These are phyloP conservation scores for Periophthalmus modestus DNA, from an alignment of 2,113 vertebrate species.

Conservation along the genomic window DNA sequence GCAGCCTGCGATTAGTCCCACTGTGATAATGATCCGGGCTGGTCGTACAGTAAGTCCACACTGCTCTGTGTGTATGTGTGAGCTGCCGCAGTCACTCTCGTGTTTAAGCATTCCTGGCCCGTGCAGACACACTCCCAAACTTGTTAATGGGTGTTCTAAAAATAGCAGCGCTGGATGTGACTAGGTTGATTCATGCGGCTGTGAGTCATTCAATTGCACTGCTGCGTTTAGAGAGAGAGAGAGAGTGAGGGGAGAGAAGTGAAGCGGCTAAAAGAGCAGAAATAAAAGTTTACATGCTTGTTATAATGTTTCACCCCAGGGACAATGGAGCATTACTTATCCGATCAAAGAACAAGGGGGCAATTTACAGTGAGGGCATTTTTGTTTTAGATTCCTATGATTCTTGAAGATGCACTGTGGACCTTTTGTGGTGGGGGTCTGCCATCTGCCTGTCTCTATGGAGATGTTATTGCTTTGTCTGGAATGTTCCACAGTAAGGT, in stretches of 20 bases:
- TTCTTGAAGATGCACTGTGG: conserved; percentile 14
- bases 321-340: conserved; percentile 34
- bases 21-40: conserved; percentile 12
- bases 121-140: conserved; percentile 75
- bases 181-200: conserved; percentile 71
- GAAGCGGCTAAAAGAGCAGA: conserved; percentile 32
- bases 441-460: no score
- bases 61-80: conserved; percentile 24
- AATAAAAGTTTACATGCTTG: conserved; percentile 48
- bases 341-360: conserved; percentile 18
- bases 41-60: conserved; percentile 12
- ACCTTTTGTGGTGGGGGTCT: no score
- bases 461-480: no score
- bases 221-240: conserved; percentile 45
- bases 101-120: conserved; percentile 72
- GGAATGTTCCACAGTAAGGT: no score
- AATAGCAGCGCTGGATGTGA: conserved; percentile 71
- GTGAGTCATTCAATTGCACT: conserved; percentile 73
- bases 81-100: conserved; percentile 65
- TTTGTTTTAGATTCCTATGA: conserved; percentile 13
- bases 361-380: not conserved
- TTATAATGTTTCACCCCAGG: conserved; percentile 32
- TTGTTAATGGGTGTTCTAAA: conserved; percentile 77
- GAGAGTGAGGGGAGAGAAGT: conserved; percentile 37
- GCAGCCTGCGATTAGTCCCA: not conserved